Evolutionary conservation across 2,797 vertebrate species (phyloP), one percentile per base, ranked within the genome.

Genomic region (Pipistrellus pygmaeus): DNA sequence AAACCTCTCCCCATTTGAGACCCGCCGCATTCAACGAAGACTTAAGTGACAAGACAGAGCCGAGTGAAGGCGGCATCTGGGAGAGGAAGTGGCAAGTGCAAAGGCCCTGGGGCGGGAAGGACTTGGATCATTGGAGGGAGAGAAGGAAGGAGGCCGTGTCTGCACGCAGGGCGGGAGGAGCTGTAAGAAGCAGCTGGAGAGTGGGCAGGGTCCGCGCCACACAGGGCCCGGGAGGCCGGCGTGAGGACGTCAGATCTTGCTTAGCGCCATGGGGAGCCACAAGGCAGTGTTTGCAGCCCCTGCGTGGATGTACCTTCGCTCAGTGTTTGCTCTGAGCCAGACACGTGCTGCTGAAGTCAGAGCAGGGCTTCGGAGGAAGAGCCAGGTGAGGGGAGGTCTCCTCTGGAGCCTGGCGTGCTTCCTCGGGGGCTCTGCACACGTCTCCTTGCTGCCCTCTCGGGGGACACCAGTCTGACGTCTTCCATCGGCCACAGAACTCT

Each of bases 181-280:
- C 17, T 2, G 5, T n/a, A 21, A 5, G 8, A 2, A 55, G 55
- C 17, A 57, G 48, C 25, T 32, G 25, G 9, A 23, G 10, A 10
- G 55, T 4, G 44, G 53, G 30, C 41, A 30, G 27, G 21, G 30
- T 0, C 2, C 41, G 7, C 18, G 46, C 57, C 27, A 20, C 1
- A 0, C n/a, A 17, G 57, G 18, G 46, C 15, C 75, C 8, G 0
- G 1, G 21, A 21, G n/a, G 44, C 6, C 25, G 25, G 44, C 7
- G n/a, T 3, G 15, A 9, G 62, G 21, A 46, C 17, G 35, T 76
- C 4, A 0, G 12, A 4, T 66, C 38, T 38, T 18, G 14, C 82
- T 23, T 60, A 18, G 27, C 32, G 21, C 27, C 23, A 3, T 0
- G 0, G 21, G 25, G 75, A 82, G 57, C 44, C 48, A 9, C 20